Base-by-base conservation (phyloP, 2,888 invertebrate species). In the Pristionchus japonicus region DNA sequence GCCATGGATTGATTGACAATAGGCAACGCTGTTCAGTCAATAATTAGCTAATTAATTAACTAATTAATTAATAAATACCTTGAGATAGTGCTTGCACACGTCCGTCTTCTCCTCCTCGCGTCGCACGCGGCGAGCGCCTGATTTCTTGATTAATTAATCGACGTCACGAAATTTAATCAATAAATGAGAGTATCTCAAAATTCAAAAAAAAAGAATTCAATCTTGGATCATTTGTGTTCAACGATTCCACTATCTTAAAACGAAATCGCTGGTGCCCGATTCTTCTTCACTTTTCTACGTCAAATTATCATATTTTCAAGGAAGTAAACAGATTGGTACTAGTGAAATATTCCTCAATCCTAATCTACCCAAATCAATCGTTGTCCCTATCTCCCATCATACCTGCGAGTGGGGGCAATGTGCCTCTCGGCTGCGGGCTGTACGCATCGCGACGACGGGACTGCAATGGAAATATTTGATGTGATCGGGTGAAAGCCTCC, bases 31-130 rank as follows among this genome's bases (percentile, higher is more conserved):
- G n/a, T n/a, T n/a, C n/a, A n/a, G n/a, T n/a, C n/a, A n/a, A n/a
- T n/a, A n/a, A n/a, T n/a, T n/a, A n/a, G n/a, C n/a, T n/a, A n/a
- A n/a, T 34, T 20, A 34, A 70, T 70, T 6, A 37, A 70, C 11
- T 20, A 64, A 64, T 17, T 3, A 31, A 70, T 37, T 23, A 70
- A n/a, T 43, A 43, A 34, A 70, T 70, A 70, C 85, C 34, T 57
- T 67, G 49, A 86, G 70, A 34, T 34, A 86, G 70, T 86, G 86
- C 70, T 86, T 86, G 70, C 86, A 86, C 49, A 86, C 70, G 49
- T 86, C 86, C 27, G 70, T 86, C 70, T 86, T 86, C 40, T 86
- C 86, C 49, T 86, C 86, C 20, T 86, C 86, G 20, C 70, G 40
- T 43, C 82, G 82, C 31, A 82, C 52, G 17, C 64, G 37, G n/a